These are phyloP conservation scores for Megathymus violae DNA, from an alignment of 1,140 invertebrate species.

Conservation along the genomic window DNA sequence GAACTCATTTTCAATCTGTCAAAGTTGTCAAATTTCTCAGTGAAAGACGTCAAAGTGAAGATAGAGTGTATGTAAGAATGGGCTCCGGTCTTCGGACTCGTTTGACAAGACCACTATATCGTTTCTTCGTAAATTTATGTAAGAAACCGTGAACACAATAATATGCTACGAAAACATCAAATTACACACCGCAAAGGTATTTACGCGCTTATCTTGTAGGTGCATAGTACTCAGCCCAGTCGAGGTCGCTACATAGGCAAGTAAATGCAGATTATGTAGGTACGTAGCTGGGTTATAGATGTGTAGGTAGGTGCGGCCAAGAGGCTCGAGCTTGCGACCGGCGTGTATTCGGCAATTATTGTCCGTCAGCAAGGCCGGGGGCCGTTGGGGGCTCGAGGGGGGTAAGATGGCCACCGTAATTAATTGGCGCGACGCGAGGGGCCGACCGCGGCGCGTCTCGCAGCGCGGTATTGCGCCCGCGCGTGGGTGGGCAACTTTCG, in stretches of 20 bases:
- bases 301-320: slow-evolving; percentile 50
- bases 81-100: no score
- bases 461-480: slow-evolving; percentile 71
- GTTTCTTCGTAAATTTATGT: no score
- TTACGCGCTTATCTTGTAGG: neutral
- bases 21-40: no score
- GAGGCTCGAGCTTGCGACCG: slow-evolving; percentile 54
- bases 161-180: neutral
- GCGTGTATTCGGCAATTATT: slow-evolving; percentile 77
- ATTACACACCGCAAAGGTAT: neutral
- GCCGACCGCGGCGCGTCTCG: slow-evolving; percentile 77
- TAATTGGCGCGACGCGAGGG: slow-evolving; percentile 83
- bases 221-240: slow-evolving; percentile 1
- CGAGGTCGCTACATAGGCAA: slow-evolving; percentile 5
- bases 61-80: no score
- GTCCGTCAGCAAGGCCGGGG: slow-evolving; percentile 65
- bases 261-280: slow-evolving; percentile 12
- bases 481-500: no score
- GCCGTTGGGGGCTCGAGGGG: slow-evolving; percentile 43
- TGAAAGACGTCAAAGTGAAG: no score
- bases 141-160: no score
- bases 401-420: slow-evolving; percentile 81
- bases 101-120: no score
- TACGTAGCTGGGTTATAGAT: slow-evolving; percentile 5
- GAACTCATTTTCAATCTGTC: no score